Evolutionary conservation across 2,888 invertebrate species (phyloP), one percentile per base, ranked within the genome.

Genomic region (Ennomos erosarius): DNA sequence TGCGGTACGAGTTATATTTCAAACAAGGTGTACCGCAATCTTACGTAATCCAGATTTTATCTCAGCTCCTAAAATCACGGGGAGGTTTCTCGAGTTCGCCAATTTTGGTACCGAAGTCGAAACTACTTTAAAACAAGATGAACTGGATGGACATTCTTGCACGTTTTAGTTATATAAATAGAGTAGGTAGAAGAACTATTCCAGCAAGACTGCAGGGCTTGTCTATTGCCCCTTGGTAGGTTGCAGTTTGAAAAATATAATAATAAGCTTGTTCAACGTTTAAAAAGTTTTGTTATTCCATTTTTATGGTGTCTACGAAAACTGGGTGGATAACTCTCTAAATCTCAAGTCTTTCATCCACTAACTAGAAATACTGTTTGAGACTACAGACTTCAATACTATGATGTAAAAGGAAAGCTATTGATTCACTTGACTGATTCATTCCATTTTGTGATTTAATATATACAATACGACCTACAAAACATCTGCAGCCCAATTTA

Each of bases 401-500:
- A 4, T 26, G 6, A 26, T 26, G 26, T 6, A 4, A 26, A 26
- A 26, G 5, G 6, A 5, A 26, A 1, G 26, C 26, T 26, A 0
- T 26, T 6, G 6, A 26, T 26, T 26, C 4, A 26, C 3, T 5
- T 26, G 6, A 26, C 26, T 6, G 6, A 26, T 26, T 1, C 26
- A 26, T 26, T 26, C 3, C 26, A 6, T 26, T n/a, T 26, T 5
- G 26, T 6, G 26, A 26, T 26, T 26, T 26, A 26, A 26, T 26
- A 6, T 26, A 26, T 40, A 8, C 16, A 38, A 16, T 16, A 40
- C 10, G 33, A 40, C 12, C 35, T 44, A 45, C 10, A 13, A 53
- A 43, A 38, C 10, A 33, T 10, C 33, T 54, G 48, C 55, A 50
- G 13, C 53, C 53, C 65, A 58, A 59, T 61, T 58, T 56, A 34